phyloP scores from a whole-genome alignment of 2,888 invertebrate genomes.

The Metopia argyrocephala region DNA sequence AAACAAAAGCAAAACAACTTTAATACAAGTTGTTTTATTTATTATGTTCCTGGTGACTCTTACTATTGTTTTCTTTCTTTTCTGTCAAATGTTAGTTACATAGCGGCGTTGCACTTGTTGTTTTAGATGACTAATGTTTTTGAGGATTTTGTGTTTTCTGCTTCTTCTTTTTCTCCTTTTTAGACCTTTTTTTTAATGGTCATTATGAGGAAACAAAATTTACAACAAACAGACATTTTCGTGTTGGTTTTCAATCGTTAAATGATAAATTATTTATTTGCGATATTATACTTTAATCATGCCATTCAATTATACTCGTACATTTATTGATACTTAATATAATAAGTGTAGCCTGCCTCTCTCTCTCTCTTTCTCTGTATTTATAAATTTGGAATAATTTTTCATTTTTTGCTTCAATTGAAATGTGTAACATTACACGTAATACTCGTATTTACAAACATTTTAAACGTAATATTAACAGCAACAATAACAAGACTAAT shows the following conservation, averaged over 20 bases:
- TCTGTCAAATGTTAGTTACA: not conserved
- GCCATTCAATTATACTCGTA: not conserved
- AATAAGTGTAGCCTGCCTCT: not conserved
- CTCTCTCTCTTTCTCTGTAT: not conserved
- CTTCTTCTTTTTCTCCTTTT: not conserved
- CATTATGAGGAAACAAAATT: too few relatives aligned
- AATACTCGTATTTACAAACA: constrained; percentile 46
- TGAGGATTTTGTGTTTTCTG: constrained; percentile 32
- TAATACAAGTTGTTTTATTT: constrained; percentile 24
- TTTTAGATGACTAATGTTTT: constrained; percentile 50
- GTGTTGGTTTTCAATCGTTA: too few relatives aligned
- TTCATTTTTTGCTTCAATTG: not conserved
- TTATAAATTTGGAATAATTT: not conserved
- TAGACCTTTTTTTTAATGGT: constrained; percentile 29
- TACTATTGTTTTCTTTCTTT: not conserved
- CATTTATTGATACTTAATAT: not conserved
- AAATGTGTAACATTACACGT: constrained; percentile 56
- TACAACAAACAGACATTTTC: not conserved
- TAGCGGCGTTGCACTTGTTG: constrained; percentile 30
- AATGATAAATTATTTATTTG: constrained; percentile 52
- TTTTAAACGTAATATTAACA: constrained; percentile 44
- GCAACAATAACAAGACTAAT: constrained; percentile 11
- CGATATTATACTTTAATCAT: constrained; percentile 58
- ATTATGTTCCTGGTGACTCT: constrained; percentile 28
- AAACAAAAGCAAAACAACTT: constrained; percentile 55